Evolutionary conservation across 2,797 vertebrate genomes (phyloP), one percentile per base, ranked within the genome.

Genomic region (Sebastolobus altivelis): DNA sequence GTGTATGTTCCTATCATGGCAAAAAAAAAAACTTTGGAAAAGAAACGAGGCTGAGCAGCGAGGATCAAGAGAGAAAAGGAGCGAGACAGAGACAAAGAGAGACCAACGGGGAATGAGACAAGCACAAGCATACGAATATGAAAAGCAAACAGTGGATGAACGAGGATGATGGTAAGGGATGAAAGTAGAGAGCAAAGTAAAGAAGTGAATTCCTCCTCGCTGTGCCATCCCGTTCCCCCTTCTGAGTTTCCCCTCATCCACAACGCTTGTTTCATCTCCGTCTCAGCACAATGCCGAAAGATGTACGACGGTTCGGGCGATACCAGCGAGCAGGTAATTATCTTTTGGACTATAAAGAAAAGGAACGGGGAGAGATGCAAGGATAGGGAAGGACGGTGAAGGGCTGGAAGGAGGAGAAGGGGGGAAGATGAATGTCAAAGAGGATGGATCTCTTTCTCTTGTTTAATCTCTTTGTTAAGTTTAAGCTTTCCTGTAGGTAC

Each of bases 121-220:
- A 76, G 68, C 65, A 22, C 4, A 8, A 73, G 68, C 74, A 38
- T 18, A 80, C 14, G 35, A 69, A 76, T 75, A 74, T 49, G 61
- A 83, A 81, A 83, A 40, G 76, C 81, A 92, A 90, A 87, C 75
- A 75, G 63, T 78, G 82, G 37, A 75, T 7, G 52, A 89, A 79
- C 60, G 70, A 65, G 65, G 72, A 78, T 33, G 72, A 76, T 31
- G 70, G 67, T 35, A 12, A 20, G 55, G 67, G 77, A 83, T 85
- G 80, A 85, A 89, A 80, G 83, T 20, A 27, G 40, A 82, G 83
- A 86, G 66, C 6, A 79, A 77, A 88, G 43, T 72, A 81, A 83
- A 84, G 84, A 84, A 62, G 60, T 54, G 60, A 77, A 80, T 84
- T 77, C 71, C 14, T 90, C 66, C 46, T 70, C 1, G 7, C 70